phyloP scores from a whole-genome alignment of 2,888 invertebrate species.

The Drymonia ruficornis region DNA sequence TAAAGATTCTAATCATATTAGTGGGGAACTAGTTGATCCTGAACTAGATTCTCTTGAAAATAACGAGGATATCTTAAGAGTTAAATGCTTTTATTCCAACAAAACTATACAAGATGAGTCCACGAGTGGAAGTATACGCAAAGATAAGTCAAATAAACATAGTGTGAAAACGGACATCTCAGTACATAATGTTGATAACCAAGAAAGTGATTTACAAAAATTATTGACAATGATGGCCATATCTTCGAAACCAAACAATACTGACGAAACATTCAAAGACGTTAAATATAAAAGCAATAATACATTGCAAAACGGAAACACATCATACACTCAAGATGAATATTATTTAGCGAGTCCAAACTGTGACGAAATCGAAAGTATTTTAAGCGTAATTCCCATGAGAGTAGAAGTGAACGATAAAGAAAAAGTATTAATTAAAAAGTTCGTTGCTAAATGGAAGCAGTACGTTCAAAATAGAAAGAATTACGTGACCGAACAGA shows the following conservation, averaged over 20 bases:
- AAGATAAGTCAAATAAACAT: slow-evolving; percentile 16
- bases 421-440: slow-evolving; percentile 52
- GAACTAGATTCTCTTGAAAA: slow-evolving; percentile 38
- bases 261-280: slow-evolving; percentile 26
- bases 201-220: slow-evolving; percentile 60
- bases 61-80: slow-evolving; percentile 40
- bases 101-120: slow-evolving; percentile 5
- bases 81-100: slow-evolving; percentile 38
- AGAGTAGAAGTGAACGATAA: slow-evolving; percentile 49
- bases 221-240: slow-evolving; percentile 70
- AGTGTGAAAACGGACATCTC: slow-evolving; percentile 12
- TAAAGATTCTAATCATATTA: slow-evolving; percentile 19
- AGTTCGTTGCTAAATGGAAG: slow-evolving; percentile 68
- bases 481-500: slow-evolving; percentile 52
- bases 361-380: slow-evolving; percentile 37
- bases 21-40: slow-evolving; percentile 27
- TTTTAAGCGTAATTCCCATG: slow-evolving; percentile 59
- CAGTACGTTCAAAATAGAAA: slow-evolving; percentile 52
- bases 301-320: slow-evolving; percentile 12
- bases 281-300: slow-evolving; percentile 10
- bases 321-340: slow-evolving; percentile 8
- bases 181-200: slow-evolving; percentile 17
- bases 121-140: not conserved
- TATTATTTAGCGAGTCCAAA: slow-evolving; percentile 2
- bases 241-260: slow-evolving; percentile 48